A percentile compares a stretch with the other conserved stretches of the same genome.
These are phyloP conservation scores for Cephalotes varians DNA, from an alignment of 2,888 invertebrate species.

Conservation along the genomic window DNA sequence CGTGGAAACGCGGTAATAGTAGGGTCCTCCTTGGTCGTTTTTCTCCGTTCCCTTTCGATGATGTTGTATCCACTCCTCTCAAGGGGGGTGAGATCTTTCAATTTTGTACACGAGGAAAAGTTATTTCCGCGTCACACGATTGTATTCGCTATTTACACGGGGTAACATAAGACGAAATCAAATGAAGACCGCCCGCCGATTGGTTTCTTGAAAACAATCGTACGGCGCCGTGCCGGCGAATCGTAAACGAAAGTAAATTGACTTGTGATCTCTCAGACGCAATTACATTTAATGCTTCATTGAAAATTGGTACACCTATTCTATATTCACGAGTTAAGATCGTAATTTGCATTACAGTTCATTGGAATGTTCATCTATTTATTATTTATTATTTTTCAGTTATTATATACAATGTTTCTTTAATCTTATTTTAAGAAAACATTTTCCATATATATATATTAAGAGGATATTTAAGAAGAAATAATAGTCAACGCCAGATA, in stretches of 20 bases:
- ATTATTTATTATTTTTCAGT: background rate
- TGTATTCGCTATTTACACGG: slow-evolving; percentile 54
- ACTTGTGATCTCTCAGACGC: background rate
- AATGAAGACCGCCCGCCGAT: slow-evolving; percentile 50
- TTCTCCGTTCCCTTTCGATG: slow-evolving; percentile 60
- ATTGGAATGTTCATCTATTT: slow-evolving; percentile 6
- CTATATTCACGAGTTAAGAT: slow-evolving; percentile 5
- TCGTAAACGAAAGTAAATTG: slow-evolving; percentile 43
- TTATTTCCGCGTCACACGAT: slow-evolving; percentile 43
- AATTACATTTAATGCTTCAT: slow-evolving; percentile 24
- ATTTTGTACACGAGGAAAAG: slow-evolving; percentile 63
- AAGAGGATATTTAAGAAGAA: background rate
- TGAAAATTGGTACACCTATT: slow-evolving; percentile 2
- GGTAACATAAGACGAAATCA: slow-evolving; percentile 48
- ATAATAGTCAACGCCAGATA: background rate
- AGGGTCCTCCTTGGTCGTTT: slow-evolving; percentile 63
- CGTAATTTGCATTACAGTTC: background rate
- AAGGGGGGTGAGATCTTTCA: slow-evolving; percentile 56
- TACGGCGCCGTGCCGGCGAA: background rate
- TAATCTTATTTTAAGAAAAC: background rate
- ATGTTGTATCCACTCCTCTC: slow-evolving; percentile 36
- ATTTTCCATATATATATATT: background rate
- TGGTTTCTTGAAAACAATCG: slow-evolving; percentile 43
- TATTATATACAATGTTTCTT: background rate
- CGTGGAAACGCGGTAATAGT: slow-evolving; percentile 73